Conservation (phyloP, 92 coral and sea anemone genomes). For the Umimayanthus chanpuru region DNA sequence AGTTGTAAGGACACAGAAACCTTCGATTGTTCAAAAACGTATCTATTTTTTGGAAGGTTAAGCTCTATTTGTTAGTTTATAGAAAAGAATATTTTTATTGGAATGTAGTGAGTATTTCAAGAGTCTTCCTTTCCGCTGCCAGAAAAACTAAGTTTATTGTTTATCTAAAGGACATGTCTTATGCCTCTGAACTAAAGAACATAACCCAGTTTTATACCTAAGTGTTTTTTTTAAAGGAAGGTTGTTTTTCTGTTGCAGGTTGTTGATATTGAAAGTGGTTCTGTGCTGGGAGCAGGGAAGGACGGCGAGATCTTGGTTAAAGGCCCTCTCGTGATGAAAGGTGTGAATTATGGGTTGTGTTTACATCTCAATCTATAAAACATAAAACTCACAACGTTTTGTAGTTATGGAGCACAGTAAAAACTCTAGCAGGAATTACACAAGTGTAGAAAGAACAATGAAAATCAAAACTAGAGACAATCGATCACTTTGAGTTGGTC, state of each 20-base stretch:
- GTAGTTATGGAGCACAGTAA: background rate
- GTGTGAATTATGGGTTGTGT: slow-evolving; percentile 29
- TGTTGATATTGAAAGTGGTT: slow-evolving; percentile 67
- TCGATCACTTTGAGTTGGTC: too few relatives aligned
- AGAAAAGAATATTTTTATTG: too few relatives aligned
- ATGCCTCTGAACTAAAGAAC: too few relatives aligned
- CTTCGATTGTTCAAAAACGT: too few relatives aligned
- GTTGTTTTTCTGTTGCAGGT: slow-evolving; percentile 41
- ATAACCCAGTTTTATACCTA: background rate
- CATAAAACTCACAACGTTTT: background rate
- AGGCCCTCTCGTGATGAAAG: slow-evolving; percentile 92
- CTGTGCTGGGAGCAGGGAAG: slow-evolving; percentile 58
- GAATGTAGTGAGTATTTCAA: too few relatives aligned
- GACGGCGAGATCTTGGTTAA: slow-evolving; percentile 81
- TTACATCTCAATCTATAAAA: background rate
- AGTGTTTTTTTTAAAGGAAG: background rate
- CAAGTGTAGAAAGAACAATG: background rate
- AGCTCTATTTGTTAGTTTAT: too few relatives aligned
- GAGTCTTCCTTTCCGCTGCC: too few relatives aligned
- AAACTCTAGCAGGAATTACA: background rate
- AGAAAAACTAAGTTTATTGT: too few relatives aligned
- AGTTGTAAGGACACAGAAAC: too few relatives aligned
- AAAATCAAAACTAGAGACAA: background rate
- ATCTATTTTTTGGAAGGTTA: too few relatives aligned
- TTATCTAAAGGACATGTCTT: too few relatives aligned